These are phyloP conservation scores for Asbolus verrucosus DNA, from an alignment of 1,140 invertebrate genomes.

Conservation along the genomic window DNA sequence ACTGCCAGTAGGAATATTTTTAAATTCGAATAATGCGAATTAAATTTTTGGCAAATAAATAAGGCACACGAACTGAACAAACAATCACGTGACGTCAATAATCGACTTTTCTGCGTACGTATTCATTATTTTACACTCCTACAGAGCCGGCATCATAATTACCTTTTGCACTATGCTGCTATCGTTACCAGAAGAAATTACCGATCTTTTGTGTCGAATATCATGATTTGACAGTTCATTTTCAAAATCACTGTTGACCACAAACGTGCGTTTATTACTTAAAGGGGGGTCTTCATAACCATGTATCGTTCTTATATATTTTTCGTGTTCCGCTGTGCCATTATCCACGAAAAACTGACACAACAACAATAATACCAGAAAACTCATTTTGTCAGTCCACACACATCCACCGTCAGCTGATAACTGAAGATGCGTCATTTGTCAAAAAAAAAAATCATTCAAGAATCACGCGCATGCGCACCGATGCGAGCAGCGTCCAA, in stretches of 20 bases:
- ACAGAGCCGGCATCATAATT: slow-evolving; percentile 19
- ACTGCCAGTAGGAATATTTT: neutral
- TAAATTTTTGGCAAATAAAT: no score
- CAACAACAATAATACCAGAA: slow-evolving; percentile 42
- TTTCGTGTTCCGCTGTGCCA: slow-evolving; percentile 39
- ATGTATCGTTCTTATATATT: slow-evolving; percentile 41
- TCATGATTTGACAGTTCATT: neutral
- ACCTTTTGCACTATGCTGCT: slow-evolving; percentile 32
- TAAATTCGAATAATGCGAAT: no score
- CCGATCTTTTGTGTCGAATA: slow-evolving; percentile 28
- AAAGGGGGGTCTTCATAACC: slow-evolving; percentile 1
- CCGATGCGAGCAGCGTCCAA: neutral
- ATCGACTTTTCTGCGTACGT: neutral
- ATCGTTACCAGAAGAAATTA: neutral
- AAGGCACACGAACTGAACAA: neutral
- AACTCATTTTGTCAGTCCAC: slow-evolving; percentile 26
- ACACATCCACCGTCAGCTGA: slow-evolving; percentile 40
- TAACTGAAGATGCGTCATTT: slow-evolving; percentile 40
- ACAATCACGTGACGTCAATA: slow-evolving; percentile 5
- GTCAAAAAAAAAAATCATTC: slow-evolving; percentile 27
- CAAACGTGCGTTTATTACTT: neutral
- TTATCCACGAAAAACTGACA: slow-evolving; percentile 42
- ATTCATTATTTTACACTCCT: neutral
- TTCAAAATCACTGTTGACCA: slow-evolving; percentile 32
- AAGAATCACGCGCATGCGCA: no score